These are phyloP conservation scores for Dendrocincla tyrannina DNA, from an alignment of 2,797 vertebrate species.

Conservation along the genomic window DNA sequence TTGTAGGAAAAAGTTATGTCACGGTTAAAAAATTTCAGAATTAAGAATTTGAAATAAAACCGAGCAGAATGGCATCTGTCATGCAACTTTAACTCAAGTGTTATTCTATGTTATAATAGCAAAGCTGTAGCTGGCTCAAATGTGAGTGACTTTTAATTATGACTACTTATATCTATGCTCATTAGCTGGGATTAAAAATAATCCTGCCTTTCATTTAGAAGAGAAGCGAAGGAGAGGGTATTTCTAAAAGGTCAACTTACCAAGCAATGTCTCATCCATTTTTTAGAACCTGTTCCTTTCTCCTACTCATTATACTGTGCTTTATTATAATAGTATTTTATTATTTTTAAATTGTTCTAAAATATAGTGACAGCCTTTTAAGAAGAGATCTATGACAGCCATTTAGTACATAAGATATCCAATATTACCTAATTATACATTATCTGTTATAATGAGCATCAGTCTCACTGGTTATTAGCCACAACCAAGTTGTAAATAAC, in stretches of 20 bases:
- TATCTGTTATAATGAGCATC: not conserved
- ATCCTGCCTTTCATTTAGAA: not conserved
- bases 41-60: not conserved
- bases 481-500: conserved; percentile 14
- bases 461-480: conserved; percentile 3
- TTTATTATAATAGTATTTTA: not conserved
- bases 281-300: not conserved
- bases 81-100: not conserved
- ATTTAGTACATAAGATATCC: not conserved
- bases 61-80: not conserved
- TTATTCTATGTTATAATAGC: not conserved
- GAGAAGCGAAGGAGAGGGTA: not conserved
- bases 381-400: not conserved
- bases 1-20: not conserved
- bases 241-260: conserved; percentile 11
- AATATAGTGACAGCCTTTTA: not conserved
- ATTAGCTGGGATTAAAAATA: conserved; percentile 17
- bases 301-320: not conserved
- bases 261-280: not conserved
- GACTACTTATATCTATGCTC: not conserved
- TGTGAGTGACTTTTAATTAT: not conserved
- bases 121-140: not conserved
- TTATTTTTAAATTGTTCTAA: not conserved
- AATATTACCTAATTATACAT: not conserved
- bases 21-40: not conserved